These are phyloP conservation scores for Calephelis perditalis DNA, from an alignment of 2,888 invertebrate species.

Conservation along the genomic window DNA sequence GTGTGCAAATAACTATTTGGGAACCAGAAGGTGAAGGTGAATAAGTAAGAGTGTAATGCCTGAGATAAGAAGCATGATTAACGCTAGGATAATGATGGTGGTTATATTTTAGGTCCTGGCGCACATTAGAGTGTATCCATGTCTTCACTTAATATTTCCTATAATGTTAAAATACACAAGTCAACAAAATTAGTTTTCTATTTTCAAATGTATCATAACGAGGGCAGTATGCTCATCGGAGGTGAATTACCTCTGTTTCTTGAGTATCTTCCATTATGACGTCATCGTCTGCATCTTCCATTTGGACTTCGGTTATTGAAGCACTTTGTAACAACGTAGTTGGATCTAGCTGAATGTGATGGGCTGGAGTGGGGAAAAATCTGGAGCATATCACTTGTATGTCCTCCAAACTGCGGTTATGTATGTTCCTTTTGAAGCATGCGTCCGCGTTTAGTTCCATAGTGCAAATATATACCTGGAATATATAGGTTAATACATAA, in stretches of 20 bases:
- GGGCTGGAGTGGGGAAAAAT: slow-evolving; percentile 89
- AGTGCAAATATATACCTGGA: slow-evolving; percentile 93
- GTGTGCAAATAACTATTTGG: too few relatives aligned
- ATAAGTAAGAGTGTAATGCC: too few relatives aligned
- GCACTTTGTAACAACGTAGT: slow-evolving; percentile 90
- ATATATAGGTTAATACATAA: neutral
- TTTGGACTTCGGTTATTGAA: slow-evolving; percentile 89
- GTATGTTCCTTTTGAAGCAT: slow-evolving; percentile 91
- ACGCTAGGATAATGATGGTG: too few relatives aligned
- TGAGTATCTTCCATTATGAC: slow-evolving; percentile 56
- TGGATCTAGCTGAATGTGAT: slow-evolving; percentile 89
- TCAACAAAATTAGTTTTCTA: neutral
- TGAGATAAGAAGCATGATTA: too few relatives aligned
- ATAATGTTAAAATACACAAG: too few relatives aligned
- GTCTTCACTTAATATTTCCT: too few relatives aligned
- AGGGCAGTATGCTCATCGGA: slow-evolving; percentile 8
- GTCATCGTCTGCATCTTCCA: slow-evolving; percentile 83
- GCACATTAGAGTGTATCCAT: too few relatives aligned
- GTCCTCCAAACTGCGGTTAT: slow-evolving; percentile 87
- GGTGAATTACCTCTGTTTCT: slow-evolving; percentile 66
- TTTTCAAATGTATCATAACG: neutral
- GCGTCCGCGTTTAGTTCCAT: slow-evolving; percentile 88
- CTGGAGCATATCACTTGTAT: slow-evolving; percentile 83
- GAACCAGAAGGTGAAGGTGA: too few relatives aligned
- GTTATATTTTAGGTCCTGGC: too few relatives aligned